These are phyloP conservation scores for Zootermopsis nevadensis DNA, from an alignment of 2,888 invertebrate species.

Conservation along the genomic window DNA sequence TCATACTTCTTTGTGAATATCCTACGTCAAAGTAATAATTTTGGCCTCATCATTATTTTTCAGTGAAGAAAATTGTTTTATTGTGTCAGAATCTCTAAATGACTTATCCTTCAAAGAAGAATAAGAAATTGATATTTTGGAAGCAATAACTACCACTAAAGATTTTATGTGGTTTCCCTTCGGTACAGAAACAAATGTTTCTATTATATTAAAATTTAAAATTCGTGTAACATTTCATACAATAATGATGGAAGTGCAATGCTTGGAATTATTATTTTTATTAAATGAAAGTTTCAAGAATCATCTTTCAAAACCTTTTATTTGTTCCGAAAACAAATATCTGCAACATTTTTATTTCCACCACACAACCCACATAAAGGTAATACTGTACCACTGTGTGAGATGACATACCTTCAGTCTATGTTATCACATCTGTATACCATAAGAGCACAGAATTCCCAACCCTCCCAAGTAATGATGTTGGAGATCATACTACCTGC, in stretches of 20 bases:
- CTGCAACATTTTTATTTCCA: background rate
- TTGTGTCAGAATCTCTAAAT: too few relatives aligned
- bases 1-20: too few relatives aligned
- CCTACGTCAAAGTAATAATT: too few relatives aligned
- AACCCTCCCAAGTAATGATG: background rate
- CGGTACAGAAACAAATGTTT: too few relatives aligned
- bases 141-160: too few relatives aligned
- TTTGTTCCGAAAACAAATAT: background rate
- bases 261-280: background rate
- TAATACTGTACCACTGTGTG: background rate
- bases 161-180: too few relatives aligned
- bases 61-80: too few relatives aligned
- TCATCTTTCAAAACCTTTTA: background rate
- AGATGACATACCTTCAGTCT: background rate
- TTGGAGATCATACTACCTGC: background rate
- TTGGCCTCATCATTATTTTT: too few relatives aligned
- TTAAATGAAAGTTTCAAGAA: background rate
- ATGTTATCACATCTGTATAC: background rate
- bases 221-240: background rate
- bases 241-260: too few relatives aligned
- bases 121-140: too few relatives aligned
- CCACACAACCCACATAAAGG: background rate
- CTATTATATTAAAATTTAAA: background rate
- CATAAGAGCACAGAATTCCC: background rate
- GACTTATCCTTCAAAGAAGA: too few relatives aligned